These are phyloP conservation scores for Notarius quadriscutis DNA, from an alignment of 2,113 vertebrate genomes.

Conservation along the genomic window DNA sequence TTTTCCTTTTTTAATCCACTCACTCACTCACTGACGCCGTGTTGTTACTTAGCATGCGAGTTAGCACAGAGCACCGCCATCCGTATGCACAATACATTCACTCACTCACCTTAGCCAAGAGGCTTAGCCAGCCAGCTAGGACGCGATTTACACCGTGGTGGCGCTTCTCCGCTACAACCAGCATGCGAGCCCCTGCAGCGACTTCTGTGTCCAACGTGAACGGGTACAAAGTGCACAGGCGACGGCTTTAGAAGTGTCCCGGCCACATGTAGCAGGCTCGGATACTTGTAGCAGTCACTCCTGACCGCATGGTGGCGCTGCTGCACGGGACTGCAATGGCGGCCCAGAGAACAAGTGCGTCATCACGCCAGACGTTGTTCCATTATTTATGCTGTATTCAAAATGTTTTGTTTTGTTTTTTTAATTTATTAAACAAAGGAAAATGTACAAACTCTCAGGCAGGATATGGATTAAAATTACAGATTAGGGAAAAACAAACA, in stretches of 20 bases:
- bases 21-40: background rate
- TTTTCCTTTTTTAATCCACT: too few relatives aligned
- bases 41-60: slow-evolving; percentile 18
- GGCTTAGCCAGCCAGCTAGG: slow-evolving; percentile 33
- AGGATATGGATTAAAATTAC: too few relatives aligned
- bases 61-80: slow-evolving; percentile 11
- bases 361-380: slow-evolving; percentile 26
- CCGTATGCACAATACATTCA: slow-evolving; percentile 5
- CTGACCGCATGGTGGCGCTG: slow-evolving; percentile 50
- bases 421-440: too few relatives aligned
- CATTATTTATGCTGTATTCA: background rate
- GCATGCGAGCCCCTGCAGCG: slow-evolving; percentile 9
- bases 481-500: too few relatives aligned
- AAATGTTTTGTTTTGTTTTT: background rate
- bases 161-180: slow-evolving; percentile 36
- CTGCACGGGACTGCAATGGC: background rate
- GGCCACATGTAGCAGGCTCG: slow-evolving; percentile 51
- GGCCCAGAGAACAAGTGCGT: slow-evolving; percentile 18
- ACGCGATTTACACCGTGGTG: slow-evolving; percentile 15
- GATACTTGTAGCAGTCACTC: slow-evolving; percentile 22
- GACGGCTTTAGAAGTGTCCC: slow-evolving; percentile 46
- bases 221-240: slow-evolving; percentile 10
- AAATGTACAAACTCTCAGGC: too few relatives aligned
- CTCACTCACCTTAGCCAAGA: slow-evolving; percentile 19
- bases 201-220: slow-evolving; percentile 9